phyloP scores from a whole-genome alignment of 2,888 invertebrate species.

The Eremobia ochroleuca region DNA sequence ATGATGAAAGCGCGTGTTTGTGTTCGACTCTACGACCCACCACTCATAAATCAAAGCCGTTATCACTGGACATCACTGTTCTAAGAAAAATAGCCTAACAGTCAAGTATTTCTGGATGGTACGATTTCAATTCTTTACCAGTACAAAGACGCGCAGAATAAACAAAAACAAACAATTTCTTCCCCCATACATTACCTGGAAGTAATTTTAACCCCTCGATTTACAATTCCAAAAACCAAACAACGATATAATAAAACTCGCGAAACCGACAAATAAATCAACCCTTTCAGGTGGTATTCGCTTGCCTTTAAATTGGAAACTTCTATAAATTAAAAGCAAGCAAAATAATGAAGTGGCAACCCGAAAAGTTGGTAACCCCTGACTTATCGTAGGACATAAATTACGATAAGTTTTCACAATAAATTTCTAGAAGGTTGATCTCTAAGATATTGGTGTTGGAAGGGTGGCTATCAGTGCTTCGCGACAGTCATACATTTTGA shows the following conservation, averaged over 20 bases:
- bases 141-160: neutral
- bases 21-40: no score
- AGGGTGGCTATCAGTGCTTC: slow-evolving; percentile 18
- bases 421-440: slow-evolving; percentile 78
- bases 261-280: slow-evolving; percentile 72
- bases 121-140: neutral
- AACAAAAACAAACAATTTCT: slow-evolving; percentile 31
- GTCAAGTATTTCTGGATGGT: neutral
- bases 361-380: slow-evolving; percentile 82
- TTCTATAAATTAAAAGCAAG: slow-evolving; percentile 88
- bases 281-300: slow-evolving; percentile 75
- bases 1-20: no score
- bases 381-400: slow-evolving; percentile 88
- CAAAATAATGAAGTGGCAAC: slow-evolving; percentile 86
- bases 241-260: slow-evolving; percentile 64
- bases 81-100: neutral
- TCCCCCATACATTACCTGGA: slow-evolving; percentile 41
- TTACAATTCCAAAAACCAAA: slow-evolving; percentile 53
- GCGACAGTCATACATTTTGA: slow-evolving; percentile 1
- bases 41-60: no score
- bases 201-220: slow-evolving; percentile 35
- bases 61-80: neutral
- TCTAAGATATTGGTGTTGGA: slow-evolving; percentile 52
- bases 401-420: slow-evolving; percentile 86
- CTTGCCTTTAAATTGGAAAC: slow-evolving; percentile 80